Evolutionary conservation across 2,888 invertebrate species (phyloP).

Genomic region (Athetis lepigone): DNA sequence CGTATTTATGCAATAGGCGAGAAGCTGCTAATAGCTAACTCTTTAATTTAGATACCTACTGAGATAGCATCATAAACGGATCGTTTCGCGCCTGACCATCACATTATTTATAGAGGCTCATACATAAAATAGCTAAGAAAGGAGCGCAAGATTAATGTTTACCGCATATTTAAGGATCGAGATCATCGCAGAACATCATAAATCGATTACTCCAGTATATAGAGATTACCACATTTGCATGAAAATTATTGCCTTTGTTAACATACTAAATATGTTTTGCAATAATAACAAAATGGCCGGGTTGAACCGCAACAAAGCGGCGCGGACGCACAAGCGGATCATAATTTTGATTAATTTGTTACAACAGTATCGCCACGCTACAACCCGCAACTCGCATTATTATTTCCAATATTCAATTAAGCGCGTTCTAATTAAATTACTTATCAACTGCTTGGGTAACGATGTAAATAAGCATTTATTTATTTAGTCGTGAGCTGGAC

Average conservation of each 20-base stretch:
- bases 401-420: conserved; percentile 84
- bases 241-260: conserved; percentile 76
- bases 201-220: conserved; percentile 62
- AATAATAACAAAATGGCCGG: conserved; percentile 70
- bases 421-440: conserved; percentile 85
- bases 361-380: conserved; percentile 68
- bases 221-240: conserved; percentile 65
- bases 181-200: conserved; percentile 63
- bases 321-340: conserved; percentile 71
- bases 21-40: conserved; percentile 64
- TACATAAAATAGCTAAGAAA: conserved; percentile 46
- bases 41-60: conserved; percentile 63
- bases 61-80: conserved; percentile 51
- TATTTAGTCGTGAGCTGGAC: conserved; percentile 83
- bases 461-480: conserved; percentile 84
- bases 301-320: conserved; percentile 69
- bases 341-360: conserved; percentile 81
- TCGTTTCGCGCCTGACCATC: conserved; percentile 44
- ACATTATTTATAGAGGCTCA: conserved; percentile 42
- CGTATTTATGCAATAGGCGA: conserved; percentile 79
- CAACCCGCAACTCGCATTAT: conserved; percentile 67
- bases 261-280: conserved; percentile 66
- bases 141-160: conserved; percentile 50
- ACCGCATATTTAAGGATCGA: conserved; percentile 44
- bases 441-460: conserved; percentile 81